Evolutionary conservation across 2,888 invertebrate genomes (phyloP), one percentile per base, ranked within the genome.

Genomic region (Lycia hirtaria): DNA sequence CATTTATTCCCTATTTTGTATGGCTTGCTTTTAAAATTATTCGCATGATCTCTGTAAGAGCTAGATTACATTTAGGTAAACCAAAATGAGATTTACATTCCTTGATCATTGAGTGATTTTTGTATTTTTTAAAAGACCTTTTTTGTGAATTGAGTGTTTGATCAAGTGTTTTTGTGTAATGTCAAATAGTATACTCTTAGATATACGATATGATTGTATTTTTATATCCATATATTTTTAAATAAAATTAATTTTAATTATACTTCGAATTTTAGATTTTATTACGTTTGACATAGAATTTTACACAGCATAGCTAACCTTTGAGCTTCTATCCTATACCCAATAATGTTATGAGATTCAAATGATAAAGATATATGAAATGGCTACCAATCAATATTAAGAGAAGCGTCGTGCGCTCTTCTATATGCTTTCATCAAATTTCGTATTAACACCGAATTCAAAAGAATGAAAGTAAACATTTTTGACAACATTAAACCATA

Each of bases 61-160:
- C 65, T 69, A 67, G 67, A 70, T 70, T 72, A 67, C 48, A 58
- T 71, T 65, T 72, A 66, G 62, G 65, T 67, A 68, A 75, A 72
- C 71, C 72, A 74, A 74, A 75, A 72, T 78, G 79, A 76, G 72
- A 76, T 80, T 78, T 72, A 82, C 83, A 83, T 84, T 83, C 83
- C 84, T 76, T 66, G 71, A 67, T 71, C 71, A 74, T 72, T 67
- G 63, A 56, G 67, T 67, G 63, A 58, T 69, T 69, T 43, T 51
- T 60, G 51, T 28, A 62, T 56, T 56, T 56, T n/a, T 60, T 45
- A 52, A 40, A 35, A 56, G 35, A 47, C 55, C 50, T 61, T 57
- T 58, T 61, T 54, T 32, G n/a, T 51, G 48, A 52, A 55, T 60
- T 59, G 20, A 20, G 41, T 40, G 48, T 38, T 26, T 58, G 55